phyloP scores from a whole-genome alignment of 2,113 vertebrate genomes.

The Silurus meridionalis region DNA sequence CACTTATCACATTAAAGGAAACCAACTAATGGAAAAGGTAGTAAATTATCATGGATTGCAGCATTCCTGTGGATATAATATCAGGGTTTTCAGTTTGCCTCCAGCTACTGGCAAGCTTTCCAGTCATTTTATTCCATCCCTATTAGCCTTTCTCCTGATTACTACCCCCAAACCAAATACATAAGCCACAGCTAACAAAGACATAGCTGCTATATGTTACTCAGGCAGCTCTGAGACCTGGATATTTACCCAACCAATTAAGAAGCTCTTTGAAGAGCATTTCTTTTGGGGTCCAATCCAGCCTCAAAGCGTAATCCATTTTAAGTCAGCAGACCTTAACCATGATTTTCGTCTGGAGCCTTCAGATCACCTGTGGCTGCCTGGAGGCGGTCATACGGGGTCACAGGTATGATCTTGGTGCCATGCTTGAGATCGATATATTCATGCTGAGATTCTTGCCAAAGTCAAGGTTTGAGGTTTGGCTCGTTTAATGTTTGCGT shows the following conservation, averaged over 20 bases:
- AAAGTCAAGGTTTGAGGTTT: not conserved
- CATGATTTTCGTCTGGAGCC: not conserved
- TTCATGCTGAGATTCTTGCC: not conserved
- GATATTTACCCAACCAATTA: not conserved
- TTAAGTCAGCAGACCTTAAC: not conserved
- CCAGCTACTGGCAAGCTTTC: not conserved
- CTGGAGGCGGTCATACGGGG: not conserved
- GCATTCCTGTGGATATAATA: not conserved
- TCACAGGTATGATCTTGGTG: not conserved
- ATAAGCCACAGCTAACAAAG: not conserved
- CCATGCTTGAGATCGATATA: not conserved
- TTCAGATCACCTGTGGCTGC: not conserved
- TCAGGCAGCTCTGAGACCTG: not conserved
- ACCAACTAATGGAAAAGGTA: not conserved
- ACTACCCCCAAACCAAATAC: not conserved
- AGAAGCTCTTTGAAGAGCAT: not conserved
- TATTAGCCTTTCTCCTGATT: not conserved
- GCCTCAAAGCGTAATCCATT: not conserved
- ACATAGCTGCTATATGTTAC: not conserved
- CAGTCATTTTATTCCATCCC: not conserved
- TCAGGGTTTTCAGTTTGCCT: not conserved
- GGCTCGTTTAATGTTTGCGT: not conserved
- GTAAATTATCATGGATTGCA: not conserved
- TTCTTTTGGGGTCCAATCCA: not conserved
- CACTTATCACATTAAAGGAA: not conserved